These are phyloP conservation scores for Dicrostonyx torquatus DNA, from an alignment of 2,797 vertebrate species.

Conservation along the genomic window DNA sequence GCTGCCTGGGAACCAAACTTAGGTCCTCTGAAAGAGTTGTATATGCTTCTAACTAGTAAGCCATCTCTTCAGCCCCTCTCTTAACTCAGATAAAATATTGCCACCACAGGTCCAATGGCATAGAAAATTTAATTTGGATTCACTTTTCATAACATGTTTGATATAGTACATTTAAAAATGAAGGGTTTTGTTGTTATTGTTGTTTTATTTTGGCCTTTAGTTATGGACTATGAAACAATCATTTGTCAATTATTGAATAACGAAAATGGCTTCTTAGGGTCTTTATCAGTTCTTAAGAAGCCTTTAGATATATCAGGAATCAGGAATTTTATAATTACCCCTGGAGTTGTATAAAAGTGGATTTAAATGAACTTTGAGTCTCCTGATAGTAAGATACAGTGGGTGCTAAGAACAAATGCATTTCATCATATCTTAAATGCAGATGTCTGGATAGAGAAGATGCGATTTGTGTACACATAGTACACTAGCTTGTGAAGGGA, in stretches of 20 bases:
- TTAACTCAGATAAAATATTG: neutral
- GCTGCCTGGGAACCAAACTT: neutral
- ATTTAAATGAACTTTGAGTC: constrained; percentile 32
- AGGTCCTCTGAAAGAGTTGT: neutral
- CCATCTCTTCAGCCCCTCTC: neutral
- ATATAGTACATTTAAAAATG: neutral
- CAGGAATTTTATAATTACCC: neutral
- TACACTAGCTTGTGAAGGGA: neutral
- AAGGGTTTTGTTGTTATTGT: neutral
- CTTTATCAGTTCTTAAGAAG: neutral
- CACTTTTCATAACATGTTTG: constrained; percentile 2
- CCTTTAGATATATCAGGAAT: neutral
- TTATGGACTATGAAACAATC: neutral
- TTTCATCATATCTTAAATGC: neutral
- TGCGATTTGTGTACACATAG: neutral
- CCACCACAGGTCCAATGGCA: neutral
- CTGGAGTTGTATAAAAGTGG: neutral
- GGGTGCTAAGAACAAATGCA: neutral
- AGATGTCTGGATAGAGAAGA: neutral
- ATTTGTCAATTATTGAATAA: neutral
- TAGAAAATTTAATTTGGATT: neutral
- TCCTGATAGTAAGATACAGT: neutral
- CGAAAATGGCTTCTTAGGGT: neutral
- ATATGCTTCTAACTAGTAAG: too few species aligned
- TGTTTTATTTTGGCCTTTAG: neutral